These are phyloP conservation scores for Macrophya alboannulata DNA, from an alignment of 2,888 invertebrate species.

Conservation along the genomic window DNA sequence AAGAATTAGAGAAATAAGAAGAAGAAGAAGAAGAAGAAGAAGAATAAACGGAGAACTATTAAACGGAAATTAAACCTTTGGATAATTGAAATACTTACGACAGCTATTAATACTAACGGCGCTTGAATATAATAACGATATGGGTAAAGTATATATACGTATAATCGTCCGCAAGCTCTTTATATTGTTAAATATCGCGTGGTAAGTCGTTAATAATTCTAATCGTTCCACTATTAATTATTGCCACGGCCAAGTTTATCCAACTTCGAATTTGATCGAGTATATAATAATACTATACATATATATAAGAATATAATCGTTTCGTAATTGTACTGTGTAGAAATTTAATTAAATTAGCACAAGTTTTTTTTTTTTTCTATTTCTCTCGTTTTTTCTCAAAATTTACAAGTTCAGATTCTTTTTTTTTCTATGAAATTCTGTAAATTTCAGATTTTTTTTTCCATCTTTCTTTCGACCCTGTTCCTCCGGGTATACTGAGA, in stretches of 20 bases:
- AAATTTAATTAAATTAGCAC: too few species aligned
- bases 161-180: slow-evolving; percentile 25
- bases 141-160: neutral
- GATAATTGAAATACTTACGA: slow-evolving; percentile 74
- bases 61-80: slow-evolving; percentile 65
- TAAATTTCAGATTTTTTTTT: too few species aligned
- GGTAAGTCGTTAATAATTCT: slow-evolving; percentile 1
- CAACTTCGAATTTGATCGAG: too few species aligned
- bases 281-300: too few species aligned
- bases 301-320: too few species aligned
- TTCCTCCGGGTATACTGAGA: too few species aligned
- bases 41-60: slow-evolving; percentile 22
- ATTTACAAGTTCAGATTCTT: too few species aligned
- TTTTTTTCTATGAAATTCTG: too few species aligned
- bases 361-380: too few species aligned
- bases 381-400: too few species aligned
- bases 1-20: neutral
- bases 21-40: neutral
- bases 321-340: too few species aligned
- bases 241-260: neutral
- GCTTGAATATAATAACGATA: slow-evolving; percentile 28
- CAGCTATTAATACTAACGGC: slow-evolving; percentile 63
- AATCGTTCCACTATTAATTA: slow-evolving; percentile 13
- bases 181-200: slow-evolving; percentile 32
- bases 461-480: too few species aligned